phyloP scores from a whole-genome alignment of 1,140 invertebrate genomes.

The Meloidogyne hapla region DNA sequence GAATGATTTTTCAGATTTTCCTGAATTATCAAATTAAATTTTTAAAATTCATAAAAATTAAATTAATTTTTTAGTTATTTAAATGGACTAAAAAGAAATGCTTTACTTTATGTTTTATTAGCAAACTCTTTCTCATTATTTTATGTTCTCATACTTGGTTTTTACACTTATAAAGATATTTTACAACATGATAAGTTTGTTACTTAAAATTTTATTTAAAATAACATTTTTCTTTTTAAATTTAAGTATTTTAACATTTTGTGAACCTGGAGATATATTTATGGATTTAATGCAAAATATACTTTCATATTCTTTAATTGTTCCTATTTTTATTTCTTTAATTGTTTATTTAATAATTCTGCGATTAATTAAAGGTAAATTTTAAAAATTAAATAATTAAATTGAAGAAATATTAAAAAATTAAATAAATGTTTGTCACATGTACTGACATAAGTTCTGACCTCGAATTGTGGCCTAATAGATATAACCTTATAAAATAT shows the following conservation, averaged over 20 bases:
- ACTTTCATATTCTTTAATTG: background rate
- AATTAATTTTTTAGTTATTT: background rate
- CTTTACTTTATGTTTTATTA: background rate
- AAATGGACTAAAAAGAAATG: background rate
- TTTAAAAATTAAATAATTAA: too few species aligned
- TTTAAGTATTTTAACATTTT: background rate
- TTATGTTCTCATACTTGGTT: background rate
- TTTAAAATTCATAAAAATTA: background rate
- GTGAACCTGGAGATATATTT: background rate
- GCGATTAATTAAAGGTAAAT: conserved; percentile 3
- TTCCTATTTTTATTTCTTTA: background rate
- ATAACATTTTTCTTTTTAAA: background rate
- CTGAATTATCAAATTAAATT: background rate
- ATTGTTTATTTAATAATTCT: conserved; percentile 7
- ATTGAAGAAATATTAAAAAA: too few species aligned
- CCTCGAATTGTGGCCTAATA: too few species aligned
- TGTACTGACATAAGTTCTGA: too few species aligned
- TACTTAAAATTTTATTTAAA: background rate
- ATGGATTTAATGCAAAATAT: background rate
- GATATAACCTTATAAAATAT: too few species aligned
- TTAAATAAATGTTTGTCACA: too few species aligned
- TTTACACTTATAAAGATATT: background rate
- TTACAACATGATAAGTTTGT: background rate
- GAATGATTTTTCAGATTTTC: too few species aligned
- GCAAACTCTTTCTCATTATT: background rate